Base-by-base conservation (phyloP, 2,797 vertebrate species). In the Sphaeramia orbicularis region DNA sequence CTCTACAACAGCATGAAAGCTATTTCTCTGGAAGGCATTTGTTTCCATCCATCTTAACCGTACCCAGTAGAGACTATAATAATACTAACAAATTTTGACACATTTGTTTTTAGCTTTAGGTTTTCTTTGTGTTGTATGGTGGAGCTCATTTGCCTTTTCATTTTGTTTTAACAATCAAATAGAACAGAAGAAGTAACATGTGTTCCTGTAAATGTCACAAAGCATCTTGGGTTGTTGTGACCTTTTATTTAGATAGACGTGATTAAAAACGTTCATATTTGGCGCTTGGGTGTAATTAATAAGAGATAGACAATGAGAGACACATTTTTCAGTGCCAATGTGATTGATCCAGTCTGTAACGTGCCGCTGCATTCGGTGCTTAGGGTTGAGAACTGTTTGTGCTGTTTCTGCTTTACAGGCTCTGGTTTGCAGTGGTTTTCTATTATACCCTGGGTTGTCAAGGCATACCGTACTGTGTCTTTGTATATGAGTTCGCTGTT, bases 271-370 rank as follows among this genome's bases (percentile, higher is more conserved):
- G 21, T 32, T 65, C 54, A 71, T 74, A 71, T 61, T 50, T 32
- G 1, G 0, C 54, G 35, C 56, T 54, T 69, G 68, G 55, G 57
- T 51, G 76, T 68, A 72, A 79, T 80, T 79, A 78, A 65, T 13
- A 30, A 44, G 14, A 56, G 48, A 54, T 32, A 44, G 37, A 62
- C 51, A 52, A 45, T 15, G 55, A 50, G 18, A 42, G 63, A 71
- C 43, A 54, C 57, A 19, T 49, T 58, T 75, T 54, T 52, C 27
- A 64, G 42, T 53, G 62, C 61, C 50, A 35, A 0, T 52, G 30
- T 75, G 78, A 89, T 83, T 86, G 80, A 90, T 89, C 68, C 61
- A 38, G 60, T 68, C 61, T 60, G 41, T 61, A 62, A 74, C 72
- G 71, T 47, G 41, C 41, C 40, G 74, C 75, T 76, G 55, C 54